These are phyloP conservation scores for Eurytoma adleriae DNA, from an alignment of 2,888 invertebrate genomes.

Conservation along the genomic window DNA sequence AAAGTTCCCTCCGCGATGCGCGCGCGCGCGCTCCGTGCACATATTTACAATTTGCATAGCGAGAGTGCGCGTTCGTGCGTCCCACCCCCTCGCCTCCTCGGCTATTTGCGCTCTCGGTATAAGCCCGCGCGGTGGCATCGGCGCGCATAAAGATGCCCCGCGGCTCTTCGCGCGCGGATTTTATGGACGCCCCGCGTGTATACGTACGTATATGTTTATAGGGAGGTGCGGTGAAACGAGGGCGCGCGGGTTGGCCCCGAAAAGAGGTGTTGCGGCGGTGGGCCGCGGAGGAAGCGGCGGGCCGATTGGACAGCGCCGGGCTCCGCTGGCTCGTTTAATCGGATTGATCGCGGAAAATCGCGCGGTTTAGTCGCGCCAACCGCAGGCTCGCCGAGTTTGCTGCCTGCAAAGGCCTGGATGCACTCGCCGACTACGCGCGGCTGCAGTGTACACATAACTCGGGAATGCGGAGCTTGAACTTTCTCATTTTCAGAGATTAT, in stretches of 20 bases:
- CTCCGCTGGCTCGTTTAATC: constrained; percentile 23
- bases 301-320: background rate
- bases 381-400: too few species aligned
- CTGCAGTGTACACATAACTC: background rate
- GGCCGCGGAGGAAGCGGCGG: background rate
- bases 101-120: constrained; percentile 6
- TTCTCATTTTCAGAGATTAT: too few species aligned
- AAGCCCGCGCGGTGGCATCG: background rate
- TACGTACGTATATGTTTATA: background rate
- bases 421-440: background rate
- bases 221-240: background rate
- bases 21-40: background rate
- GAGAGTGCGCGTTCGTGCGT: background rate
- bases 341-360: constrained; percentile 17
- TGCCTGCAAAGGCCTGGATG: background rate
- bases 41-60: constrained; percentile 50
- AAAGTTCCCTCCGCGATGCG: background rate
- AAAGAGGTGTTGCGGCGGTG: background rate
- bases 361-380: background rate
- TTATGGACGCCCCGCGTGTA: background rate
- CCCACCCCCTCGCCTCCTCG: background rate
- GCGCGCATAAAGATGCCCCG: constrained; percentile 36
- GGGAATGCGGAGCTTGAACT: too few species aligned
- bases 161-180: background rate
- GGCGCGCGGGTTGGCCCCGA: too few species aligned